Evolutionary conservation across 1,140 invertebrate genomes (phyloP), one percentile per base, ranked within the genome.

Genomic region (Drosophila sp.): DNA sequence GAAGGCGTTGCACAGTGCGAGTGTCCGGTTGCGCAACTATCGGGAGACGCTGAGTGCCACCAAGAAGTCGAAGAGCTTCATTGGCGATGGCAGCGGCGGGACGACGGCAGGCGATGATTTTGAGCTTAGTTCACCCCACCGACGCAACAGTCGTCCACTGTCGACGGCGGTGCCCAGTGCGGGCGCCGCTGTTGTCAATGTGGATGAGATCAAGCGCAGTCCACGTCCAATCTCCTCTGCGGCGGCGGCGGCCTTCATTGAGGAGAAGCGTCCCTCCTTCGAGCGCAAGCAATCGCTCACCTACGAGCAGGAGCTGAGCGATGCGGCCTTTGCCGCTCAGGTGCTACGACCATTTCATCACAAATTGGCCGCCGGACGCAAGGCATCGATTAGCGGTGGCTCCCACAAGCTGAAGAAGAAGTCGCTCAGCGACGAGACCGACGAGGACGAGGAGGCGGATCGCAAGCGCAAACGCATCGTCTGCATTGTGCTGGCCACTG

Each of bases 391-490:
- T 2, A 79, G 59, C 11, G 78, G 81, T 1, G 70, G 80, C 9
- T 80, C 79, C 0, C 87, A 91, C 46, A 80, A 84, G 54, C 74
- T 84, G 32, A 92, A 90, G 73, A 91, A 92, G 76, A 91, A 90
- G 48, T 90, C 89, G 46, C 62, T 90, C 13, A 89, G 89, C 74
- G 90, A 92, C 72, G 82, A 92, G 32, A 78, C 91, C 66, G 91
- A 91, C 50, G 91, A 91, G 48, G 91, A 92, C 53, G 83, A 91
- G 53, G 93, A 93, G 59, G 91, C 93, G 65, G 94, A 94, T 56
- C 93, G 94, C n/a, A 93, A 94, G 34, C 93, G 95, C 53, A 93
- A 94, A 38, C 93, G 93, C 59, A 94, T 95, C 75, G 94, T 95
- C 32, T 94, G 94, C 74, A 93, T 94, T 59, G 93, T 95, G 14